Evolutionary conservation across 2,113 vertebrate genomes (phyloP), one percentile per base, ranked within the genome.

Genomic region (Tachycineta bicolor): DNA sequence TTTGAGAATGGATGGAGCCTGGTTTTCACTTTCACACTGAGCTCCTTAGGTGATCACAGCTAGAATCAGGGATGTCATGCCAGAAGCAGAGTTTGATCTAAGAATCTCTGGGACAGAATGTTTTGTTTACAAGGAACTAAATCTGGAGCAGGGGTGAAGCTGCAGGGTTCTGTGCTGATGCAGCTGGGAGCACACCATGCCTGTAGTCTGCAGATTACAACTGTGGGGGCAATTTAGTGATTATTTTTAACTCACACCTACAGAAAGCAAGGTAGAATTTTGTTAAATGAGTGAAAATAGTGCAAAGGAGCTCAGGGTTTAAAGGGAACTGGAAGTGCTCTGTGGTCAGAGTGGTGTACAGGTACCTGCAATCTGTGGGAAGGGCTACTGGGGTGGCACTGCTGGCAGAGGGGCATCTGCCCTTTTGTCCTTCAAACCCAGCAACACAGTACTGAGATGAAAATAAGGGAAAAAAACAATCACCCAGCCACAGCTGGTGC

Each of bases 401-500:
- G 6, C 22, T 64, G 60, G 64, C 56, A 77, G 34, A 80, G 46
- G 34, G 16, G 10, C 15, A n/a, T 81, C 60, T 93, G 71, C 64
- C 86, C 90, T 91, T 94, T 94, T 0, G 10, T 73, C 89, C 53
- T 90, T 95, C 64, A 75, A 73, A 65, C 13, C 10, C 44, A 63
- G 76, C 49, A 41, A 26, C 10, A 33, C 20, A 37, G 24, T 20
- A 29, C 52, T 78, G 71, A 93, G 71, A 55, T 76, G 63, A 53
- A 93, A 90, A 81, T 41, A 75, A 68, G 9, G 39, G 29, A 17
- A 58, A 90, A 91, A 91, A 84, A 4, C 80, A 94, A 90, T 85
- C 81, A 87, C 8, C 41, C 41, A 59, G 70, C 31, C 93, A 70
- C 94, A 97, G 92, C 94, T 94, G 95, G 85, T 96, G 83, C 70